Percentiles rank a stretch among this genome's conserved stretches.
Evolutionary conservation across 2,797 vertebrate genomes (phyloP).

Genomic region (Ctenopoma kingsleyae): DNA sequence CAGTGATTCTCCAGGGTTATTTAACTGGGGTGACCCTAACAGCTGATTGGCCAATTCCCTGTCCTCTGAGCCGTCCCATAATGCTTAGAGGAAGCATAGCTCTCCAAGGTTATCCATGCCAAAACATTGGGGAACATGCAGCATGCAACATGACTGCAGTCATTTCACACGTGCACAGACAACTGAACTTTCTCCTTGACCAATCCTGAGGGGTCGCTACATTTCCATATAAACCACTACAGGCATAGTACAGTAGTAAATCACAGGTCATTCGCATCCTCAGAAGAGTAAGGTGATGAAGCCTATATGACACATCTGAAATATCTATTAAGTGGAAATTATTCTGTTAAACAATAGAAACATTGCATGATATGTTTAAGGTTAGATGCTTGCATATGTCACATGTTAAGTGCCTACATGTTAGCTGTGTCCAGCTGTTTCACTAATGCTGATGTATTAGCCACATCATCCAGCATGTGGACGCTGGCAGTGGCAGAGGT

Average conservation of each 20-base stretch:
- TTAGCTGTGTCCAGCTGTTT: conserved; percentile 31
- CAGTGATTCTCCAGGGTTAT: conserved; percentile 51
- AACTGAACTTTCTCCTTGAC: conserved; percentile 46
- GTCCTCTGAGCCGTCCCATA: conserved; percentile 65
- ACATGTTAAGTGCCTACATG: conserved; percentile 1
- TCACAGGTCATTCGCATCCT: conserved; percentile 41
- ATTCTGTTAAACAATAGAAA: not conserved
- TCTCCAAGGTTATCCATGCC: conserved; percentile 74
- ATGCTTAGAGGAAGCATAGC: conserved; percentile 67
- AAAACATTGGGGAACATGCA: conserved; percentile 42
- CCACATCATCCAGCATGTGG: conserved; percentile 38
- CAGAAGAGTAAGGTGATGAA: conserved; percentile 38
- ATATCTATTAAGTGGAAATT: not conserved
- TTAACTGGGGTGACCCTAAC: conserved; percentile 69
- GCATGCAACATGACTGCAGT: conserved; percentile 26
- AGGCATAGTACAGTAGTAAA: conserved; percentile 43
- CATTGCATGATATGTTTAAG: not conserved
- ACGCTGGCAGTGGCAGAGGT: conserved; percentile 36
- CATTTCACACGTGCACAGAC: conserved; percentile 21
- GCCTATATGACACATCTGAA: not conserved
- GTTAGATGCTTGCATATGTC: not conserved
- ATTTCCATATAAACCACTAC: conserved; percentile 62
- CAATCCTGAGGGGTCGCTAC: conserved; percentile 57
- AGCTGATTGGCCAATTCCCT: conserved; percentile 69
- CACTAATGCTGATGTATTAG: conserved; percentile 37